Conservation (phyloP, 2,113 vertebrate species). For the Lagenorhynchus albirostris region DNA sequence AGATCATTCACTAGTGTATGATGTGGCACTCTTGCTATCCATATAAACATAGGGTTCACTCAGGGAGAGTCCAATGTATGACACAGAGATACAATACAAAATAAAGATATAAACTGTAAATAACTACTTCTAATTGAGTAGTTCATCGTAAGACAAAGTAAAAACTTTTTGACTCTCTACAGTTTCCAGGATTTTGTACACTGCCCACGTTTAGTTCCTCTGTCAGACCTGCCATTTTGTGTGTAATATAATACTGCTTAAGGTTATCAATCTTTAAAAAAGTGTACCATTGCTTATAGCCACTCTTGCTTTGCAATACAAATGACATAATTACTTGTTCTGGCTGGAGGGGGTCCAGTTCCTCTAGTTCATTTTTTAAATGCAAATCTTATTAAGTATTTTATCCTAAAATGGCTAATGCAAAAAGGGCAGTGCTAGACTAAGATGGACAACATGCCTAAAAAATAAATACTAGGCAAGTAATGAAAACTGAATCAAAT, state of each 20-base stretch:
- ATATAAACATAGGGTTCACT: not conserved
- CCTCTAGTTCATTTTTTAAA: constrained; percentile 86
- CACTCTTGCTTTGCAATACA: constrained; percentile 85
- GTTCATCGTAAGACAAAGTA: constrained; percentile 20
- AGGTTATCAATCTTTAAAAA: constrained; percentile 82
- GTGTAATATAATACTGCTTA: constrained; percentile 76
- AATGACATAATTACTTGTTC: constrained; percentile 87
- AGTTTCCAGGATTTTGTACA: constrained; percentile 43
- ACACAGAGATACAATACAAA: not conserved
- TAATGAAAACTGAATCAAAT: constrained; percentile 83
- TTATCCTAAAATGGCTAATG: constrained; percentile 85
- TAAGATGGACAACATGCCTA: constrained; percentile 81
- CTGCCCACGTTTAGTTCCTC: constrained; percentile 67
- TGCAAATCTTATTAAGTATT: constrained; percentile 88
- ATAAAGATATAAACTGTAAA: not conserved
- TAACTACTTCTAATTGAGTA: not conserved
- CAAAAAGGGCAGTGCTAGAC: constrained; percentile 79
- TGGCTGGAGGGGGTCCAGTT: constrained; percentile 84
- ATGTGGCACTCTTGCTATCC: not conserved
- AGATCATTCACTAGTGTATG: not conserved
- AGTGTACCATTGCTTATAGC: constrained; percentile 80
- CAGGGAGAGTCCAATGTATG: not conserved
- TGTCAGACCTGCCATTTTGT: constrained; percentile 69
- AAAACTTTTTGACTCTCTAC: constrained; percentile 15
- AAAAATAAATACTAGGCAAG: constrained; percentile 81